phyloP scores from a whole-genome alignment of 1,140 invertebrate genomes.

The Brachionus asplanchnoidis region DNA sequence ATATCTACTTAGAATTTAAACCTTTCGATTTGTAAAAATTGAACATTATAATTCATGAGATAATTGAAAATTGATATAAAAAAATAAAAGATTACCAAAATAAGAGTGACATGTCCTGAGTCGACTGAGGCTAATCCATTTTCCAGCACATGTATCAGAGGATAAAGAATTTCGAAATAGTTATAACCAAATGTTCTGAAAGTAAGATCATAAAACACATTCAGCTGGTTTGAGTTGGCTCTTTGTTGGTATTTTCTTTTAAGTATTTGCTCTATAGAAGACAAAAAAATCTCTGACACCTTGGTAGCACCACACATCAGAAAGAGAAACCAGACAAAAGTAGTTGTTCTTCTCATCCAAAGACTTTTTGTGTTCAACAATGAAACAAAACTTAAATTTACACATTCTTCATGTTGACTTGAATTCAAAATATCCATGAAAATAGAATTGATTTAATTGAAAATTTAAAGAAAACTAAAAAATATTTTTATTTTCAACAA shows the following conservation, averaged over 20 bases:
- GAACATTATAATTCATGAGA: too few relatives aligned
- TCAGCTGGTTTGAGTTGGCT: neutral
- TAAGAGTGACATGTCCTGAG: neutral
- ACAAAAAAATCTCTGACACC: neutral
- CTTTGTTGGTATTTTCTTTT: neutral
- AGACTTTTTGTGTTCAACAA: neutral
- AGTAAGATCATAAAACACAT: neutral
- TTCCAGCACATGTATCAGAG: neutral
- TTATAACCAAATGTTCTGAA: neutral
- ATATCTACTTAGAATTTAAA: too few relatives aligned
- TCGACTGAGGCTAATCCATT: neutral
- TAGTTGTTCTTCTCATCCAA: neutral
- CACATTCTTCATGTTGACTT: neutral
- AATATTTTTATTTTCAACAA: neutral
- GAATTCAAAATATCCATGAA: neutral
- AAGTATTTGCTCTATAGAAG: neutral
- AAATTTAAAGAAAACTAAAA: neutral
- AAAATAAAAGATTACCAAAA: conserved; percentile 6
- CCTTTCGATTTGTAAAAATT: too few relatives aligned
- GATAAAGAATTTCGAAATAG: conserved; percentile 2
- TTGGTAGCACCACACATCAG: neutral
- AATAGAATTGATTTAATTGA: neutral
- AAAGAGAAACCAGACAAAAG: neutral
- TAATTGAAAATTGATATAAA: neutral
- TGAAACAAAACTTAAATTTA: neutral